These are phyloP conservation scores for Buathra laborator DNA, from an alignment of 2,888 invertebrate genomes.

Conservation along the genomic window DNA sequence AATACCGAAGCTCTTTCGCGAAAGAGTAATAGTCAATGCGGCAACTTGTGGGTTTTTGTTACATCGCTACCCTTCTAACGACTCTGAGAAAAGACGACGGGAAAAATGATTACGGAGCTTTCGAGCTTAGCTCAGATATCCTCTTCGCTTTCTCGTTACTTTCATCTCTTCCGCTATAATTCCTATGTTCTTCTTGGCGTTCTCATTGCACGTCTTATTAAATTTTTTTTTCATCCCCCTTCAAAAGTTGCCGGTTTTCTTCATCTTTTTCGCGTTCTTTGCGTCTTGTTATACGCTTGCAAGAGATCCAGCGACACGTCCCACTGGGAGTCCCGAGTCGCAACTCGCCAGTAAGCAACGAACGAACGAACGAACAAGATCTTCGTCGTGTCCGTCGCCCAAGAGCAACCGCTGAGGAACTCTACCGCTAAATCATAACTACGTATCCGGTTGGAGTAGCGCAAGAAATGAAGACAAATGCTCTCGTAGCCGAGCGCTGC, in stretches of 20 bases:
- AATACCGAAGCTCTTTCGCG: slow-evolving; percentile 30
- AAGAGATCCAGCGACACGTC: slow-evolving; percentile 38
- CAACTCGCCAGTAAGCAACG: slow-evolving; percentile 60
- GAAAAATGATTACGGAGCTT: slow-evolving; percentile 40
- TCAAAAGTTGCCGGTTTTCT: slow-evolving; percentile 31
- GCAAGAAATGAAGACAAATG: slow-evolving; percentile 84
- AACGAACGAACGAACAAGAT: slow-evolving; percentile 36
- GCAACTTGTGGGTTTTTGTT: slow-evolving; percentile 14
- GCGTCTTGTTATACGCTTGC: slow-evolving; percentile 35
- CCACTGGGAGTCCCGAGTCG: slow-evolving; percentile 12
- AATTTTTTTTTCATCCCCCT: background rate
- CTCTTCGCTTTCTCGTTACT: slow-evolving; percentile 1
- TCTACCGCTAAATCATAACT: slow-evolving; percentile 80
- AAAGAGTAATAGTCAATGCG: slow-evolving; percentile 18
- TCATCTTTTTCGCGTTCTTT: slow-evolving; percentile 50
- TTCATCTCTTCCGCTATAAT: background rate
- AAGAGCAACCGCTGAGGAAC: slow-evolving; percentile 67
- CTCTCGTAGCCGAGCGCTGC: slow-evolving; percentile 57
- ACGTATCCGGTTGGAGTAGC: slow-evolving; percentile 77
- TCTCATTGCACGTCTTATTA: background rate
- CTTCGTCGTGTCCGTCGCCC: slow-evolving; percentile 60
- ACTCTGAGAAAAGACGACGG: background rate
- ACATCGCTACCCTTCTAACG: background rate
- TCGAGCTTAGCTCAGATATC: background rate
- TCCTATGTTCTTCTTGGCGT: background rate